Conservation (phyloP, 2,888 invertebrate species). For the Philereme transversata region DNA sequence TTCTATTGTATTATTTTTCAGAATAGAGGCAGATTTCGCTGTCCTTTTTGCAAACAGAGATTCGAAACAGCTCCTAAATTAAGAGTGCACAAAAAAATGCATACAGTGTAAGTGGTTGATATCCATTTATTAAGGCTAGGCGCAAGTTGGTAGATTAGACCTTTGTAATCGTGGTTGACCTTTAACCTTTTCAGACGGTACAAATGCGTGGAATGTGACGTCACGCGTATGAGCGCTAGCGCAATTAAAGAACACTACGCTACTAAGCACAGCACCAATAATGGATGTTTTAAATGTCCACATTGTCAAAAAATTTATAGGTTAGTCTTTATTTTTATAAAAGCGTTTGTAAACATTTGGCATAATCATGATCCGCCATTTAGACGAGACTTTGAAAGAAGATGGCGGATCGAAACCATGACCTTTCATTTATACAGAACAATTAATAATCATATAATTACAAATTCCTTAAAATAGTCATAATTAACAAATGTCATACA, state of each 20-base stretch:
- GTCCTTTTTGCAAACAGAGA: conserved; percentile 61
- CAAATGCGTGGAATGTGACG: conserved; percentile 52
- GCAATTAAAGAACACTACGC: conserved; percentile 13
- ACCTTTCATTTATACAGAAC: too few species aligned
- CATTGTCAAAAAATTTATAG: conserved; percentile 20
- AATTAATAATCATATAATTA: too few species aligned
- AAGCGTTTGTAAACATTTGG: too few species aligned
- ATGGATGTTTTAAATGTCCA: conserved; percentile 6
- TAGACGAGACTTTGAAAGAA: too few species aligned
- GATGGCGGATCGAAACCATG: too few species aligned
- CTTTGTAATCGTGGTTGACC: background rate
- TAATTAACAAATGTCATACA: too few species aligned
- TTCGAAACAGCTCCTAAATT: conserved; percentile 54
- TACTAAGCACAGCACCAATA: conserved; percentile 5
- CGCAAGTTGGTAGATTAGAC: background rate
- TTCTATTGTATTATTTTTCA: conserved; percentile 37
- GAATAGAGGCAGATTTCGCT: conserved; percentile 57
- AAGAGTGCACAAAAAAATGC: conserved; percentile 54
- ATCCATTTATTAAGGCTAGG: too few species aligned
- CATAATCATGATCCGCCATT: too few species aligned
- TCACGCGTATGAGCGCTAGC: background rate
- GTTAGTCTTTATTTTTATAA: conserved; percentile 6
- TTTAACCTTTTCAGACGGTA: conserved; percentile 46
- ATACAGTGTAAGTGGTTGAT: conserved; percentile 55
- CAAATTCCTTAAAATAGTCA: too few species aligned